A percentile compares a stretch with the other conserved stretches of the same genome.
These are phyloP conservation scores for Rhagologus leucostigma DNA, from an alignment of 2,113 vertebrate species.

Conservation along the genomic window DNA sequence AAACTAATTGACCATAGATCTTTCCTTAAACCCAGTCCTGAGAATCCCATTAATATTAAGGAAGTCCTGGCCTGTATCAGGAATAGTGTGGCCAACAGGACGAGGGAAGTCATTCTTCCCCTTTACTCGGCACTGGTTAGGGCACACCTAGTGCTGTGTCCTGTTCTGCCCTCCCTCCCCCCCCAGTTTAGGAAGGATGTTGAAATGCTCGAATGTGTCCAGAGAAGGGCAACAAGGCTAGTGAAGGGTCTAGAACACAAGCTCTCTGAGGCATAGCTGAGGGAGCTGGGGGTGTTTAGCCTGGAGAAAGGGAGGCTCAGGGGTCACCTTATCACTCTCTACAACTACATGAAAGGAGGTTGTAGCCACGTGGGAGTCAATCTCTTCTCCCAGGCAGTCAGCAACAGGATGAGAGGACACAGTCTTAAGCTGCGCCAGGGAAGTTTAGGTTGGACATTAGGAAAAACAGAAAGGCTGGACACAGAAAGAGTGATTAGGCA, in stretches of 20 bases:
- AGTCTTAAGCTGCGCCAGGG: neutral
- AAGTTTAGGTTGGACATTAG: neutral
- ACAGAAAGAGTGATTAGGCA: neutral
- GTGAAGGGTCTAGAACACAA: neutral
- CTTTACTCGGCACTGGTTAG: neutral
- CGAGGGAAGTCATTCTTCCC: neutral
- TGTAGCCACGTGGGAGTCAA: neutral
- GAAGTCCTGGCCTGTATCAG: neutral
- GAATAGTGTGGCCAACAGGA: neutral
- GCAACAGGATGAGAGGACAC: no score
- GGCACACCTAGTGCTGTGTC: neutral
- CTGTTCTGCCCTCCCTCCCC: neutral
- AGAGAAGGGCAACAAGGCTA: neutral
- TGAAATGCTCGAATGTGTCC: neutral
- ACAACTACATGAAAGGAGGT: neutral
- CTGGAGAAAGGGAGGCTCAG: neutral
- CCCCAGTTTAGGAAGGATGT: neutral
- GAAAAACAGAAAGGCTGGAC: neutral
- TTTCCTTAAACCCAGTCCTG: neutral
- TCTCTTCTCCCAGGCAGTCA: neutral
- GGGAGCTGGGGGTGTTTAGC: neutral
- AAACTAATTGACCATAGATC: neutral
- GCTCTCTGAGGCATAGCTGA: neutral
- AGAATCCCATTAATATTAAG: neutral
- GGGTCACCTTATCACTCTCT: neutral